Percentiles rank a stretch among this genome's conserved stretches.
Conservation (phyloP, 2,797 vertebrate species). For the Trachurus trachurus region DNA sequence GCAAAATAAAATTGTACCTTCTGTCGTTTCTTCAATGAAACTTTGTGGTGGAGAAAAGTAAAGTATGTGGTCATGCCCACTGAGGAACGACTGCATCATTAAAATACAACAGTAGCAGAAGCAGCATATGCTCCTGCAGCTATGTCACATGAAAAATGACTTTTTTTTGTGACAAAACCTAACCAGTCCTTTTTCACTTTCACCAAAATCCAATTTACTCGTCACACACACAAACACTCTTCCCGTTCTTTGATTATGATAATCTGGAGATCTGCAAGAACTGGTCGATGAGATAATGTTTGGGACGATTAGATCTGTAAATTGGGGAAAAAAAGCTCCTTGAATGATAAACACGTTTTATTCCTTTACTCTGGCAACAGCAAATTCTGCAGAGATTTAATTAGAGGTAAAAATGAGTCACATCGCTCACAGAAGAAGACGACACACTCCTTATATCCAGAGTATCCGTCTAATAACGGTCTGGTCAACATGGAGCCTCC, state of each 20-base stretch:
- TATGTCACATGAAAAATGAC: constrained; percentile 45
- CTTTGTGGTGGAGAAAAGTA: constrained; percentile 38
- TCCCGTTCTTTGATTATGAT: constrained; percentile 28
- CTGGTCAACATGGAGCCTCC: neutral
- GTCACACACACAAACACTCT: neutral
- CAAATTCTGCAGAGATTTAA: constrained; percentile 12
- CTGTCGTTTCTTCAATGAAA: constrained; percentile 48
- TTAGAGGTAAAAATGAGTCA: neutral
- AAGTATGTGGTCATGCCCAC: constrained; percentile 39
- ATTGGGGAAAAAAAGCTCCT: neutral
- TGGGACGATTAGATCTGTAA: constrained; percentile 19
- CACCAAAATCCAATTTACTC: constrained; percentile 64
- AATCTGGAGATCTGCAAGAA: constrained; percentile 36
- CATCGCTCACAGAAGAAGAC: neutral
- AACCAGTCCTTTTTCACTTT: constrained; percentile 19
- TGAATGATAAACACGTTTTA: constrained; percentile 19
- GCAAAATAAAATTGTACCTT: constrained; percentile 52
- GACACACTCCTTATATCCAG: constrained; percentile 2
- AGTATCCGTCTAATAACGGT: neutral
- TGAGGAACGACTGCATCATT: constrained; percentile 48
- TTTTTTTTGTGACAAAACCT: constrained; percentile 50
- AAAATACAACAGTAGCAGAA: constrained; percentile 21
- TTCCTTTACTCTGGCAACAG: neutral
- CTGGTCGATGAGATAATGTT: constrained; percentile 2
- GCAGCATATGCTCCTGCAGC: constrained; percentile 44